These are phyloP conservation scores for Prietella phreatophila DNA, from an alignment of 2,113 vertebrate genomes.

Conservation along the genomic window DNA sequence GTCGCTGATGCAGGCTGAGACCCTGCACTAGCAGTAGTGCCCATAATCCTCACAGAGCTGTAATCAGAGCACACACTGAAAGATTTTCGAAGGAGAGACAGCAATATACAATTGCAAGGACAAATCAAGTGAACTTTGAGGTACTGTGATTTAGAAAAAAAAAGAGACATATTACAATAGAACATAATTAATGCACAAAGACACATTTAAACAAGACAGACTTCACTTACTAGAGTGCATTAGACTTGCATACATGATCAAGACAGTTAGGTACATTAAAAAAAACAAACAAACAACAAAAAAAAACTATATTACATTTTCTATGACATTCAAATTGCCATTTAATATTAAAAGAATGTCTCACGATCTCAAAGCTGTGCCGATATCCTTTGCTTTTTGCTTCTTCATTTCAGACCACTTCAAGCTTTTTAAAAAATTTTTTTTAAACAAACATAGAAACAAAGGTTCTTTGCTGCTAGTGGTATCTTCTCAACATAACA, in stretches of 20 bases:
- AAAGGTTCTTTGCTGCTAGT: neutral
- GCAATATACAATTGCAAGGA: conserved; percentile 3
- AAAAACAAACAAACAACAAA: too few species aligned
- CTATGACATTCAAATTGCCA: neutral
- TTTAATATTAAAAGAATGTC: conserved; percentile 19
- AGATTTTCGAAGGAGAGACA: conserved; percentile 10
- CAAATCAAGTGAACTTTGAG: neutral
- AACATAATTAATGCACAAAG: neutral
- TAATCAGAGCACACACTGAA: conserved; percentile 12
- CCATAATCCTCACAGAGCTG: conserved; percentile 76
- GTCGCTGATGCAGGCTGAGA: conserved; percentile 73
- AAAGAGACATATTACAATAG: too few species aligned
- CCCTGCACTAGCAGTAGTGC: conserved; percentile 81
- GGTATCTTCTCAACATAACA: neutral
- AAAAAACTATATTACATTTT: neutral
- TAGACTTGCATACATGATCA: neutral
- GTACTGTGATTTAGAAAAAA: neutral
- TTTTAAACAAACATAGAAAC: neutral
- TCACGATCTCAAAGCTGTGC: conserved; percentile 43
- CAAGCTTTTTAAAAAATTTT: conserved; percentile 8
- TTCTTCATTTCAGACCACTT: conserved; percentile 42
- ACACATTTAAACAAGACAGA: neutral
- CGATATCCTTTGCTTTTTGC: conserved; percentile 42
- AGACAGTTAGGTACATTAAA: neutral
- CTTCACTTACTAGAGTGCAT: neutral